Evolutionary conservation across 2,888 invertebrate species (phyloP), one percentile per base, ranked within the genome.

Genomic region (Lysandra coridon): DNA sequence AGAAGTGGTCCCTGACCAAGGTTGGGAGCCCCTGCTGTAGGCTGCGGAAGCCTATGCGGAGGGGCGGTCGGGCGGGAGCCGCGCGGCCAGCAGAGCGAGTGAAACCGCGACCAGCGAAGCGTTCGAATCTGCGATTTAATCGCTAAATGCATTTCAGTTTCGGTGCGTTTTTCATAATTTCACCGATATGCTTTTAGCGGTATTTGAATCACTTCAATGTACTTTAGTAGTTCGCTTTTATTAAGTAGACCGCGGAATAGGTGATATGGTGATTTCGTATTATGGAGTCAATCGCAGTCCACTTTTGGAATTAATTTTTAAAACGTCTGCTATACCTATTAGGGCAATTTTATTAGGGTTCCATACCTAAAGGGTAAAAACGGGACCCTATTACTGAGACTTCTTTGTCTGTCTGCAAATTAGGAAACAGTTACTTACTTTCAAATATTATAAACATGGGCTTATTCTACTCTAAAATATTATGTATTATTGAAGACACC

Each of bases 61-160:
- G 62, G 62, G 62, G 6, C 62, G n/a, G 4, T 17, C 4, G 23
- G 23, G 23, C n/a, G 23, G 23, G 62, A 23, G 62, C 62, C 49
- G 49, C 49, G 49, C 10, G 49, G 49, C 49, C 49, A 57, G 57
- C 57, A 57, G 57, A 23, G 62, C 62, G n/a, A 62, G 62, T 23
- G 62, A 23, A 62, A 23, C 62, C 64, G 69, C 69, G 69, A 33
- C 23, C 69, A 37, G 69, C 33, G 69, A 33, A 17, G 69, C 69
- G 69, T 37, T 14, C 14, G 14, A 12, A 49, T 49, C 44, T 33
- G 76, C 76, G 83, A 84, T 84, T 84, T 84, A 84, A 85, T 86
- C 83, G 83, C 83, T 85, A 85, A 85, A 85, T 84, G 86, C 85
- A 85, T 85, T 85, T 82, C 82, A 81, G 83, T 83, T 83, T 83